These are phyloP conservation scores for Helicoverpa armigera DNA, from an alignment of 1,140 invertebrate genomes.

Conservation along the genomic window DNA sequence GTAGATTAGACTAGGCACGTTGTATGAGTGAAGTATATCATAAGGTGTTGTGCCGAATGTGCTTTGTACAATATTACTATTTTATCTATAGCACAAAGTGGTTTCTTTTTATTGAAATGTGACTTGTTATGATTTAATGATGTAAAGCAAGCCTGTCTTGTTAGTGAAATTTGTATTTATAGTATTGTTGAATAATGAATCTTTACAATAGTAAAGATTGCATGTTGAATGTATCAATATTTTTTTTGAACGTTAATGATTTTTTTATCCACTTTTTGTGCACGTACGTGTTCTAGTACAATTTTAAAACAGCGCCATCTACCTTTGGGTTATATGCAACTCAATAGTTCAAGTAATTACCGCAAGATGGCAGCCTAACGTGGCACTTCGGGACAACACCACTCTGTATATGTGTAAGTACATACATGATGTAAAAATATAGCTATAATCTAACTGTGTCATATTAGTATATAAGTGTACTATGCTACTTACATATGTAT, in stretches of 20 bases:
- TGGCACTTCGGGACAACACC: slow-evolving; percentile 65
- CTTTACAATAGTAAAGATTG: slow-evolving; percentile 7
- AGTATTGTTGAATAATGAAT: slow-evolving; percentile 12
- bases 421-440: slow-evolving; percentile 78
- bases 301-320: slow-evolving; percentile 30
- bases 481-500: slow-evolving; percentile 85
- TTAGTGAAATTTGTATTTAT: slow-evolving; percentile 20
- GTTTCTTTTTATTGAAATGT: too few relatives aligned
- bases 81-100: neutral
- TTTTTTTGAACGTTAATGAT: neutral
- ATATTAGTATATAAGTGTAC: slow-evolving; percentile 84
- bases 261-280: neutral
- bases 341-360: slow-evolving; percentile 13
- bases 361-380: slow-evolving; percentile 32
- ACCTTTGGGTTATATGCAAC: neutral
- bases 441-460: slow-evolving; percentile 84
- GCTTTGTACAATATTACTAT: slow-evolving; percentile 52
- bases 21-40: slow-evolving; percentile 73
- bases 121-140: neutral
- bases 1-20: slow-evolving; percentile 80
- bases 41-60: slow-evolving; percentile 59
- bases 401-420: slow-evolving; percentile 82
- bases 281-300: neutral
- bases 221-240: slow-evolving; percentile 22
- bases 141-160: slow-evolving; percentile 24